phyloP scores from a whole-genome alignment of 2,113 vertebrate genomes.

The Malurus elegans region DNA sequence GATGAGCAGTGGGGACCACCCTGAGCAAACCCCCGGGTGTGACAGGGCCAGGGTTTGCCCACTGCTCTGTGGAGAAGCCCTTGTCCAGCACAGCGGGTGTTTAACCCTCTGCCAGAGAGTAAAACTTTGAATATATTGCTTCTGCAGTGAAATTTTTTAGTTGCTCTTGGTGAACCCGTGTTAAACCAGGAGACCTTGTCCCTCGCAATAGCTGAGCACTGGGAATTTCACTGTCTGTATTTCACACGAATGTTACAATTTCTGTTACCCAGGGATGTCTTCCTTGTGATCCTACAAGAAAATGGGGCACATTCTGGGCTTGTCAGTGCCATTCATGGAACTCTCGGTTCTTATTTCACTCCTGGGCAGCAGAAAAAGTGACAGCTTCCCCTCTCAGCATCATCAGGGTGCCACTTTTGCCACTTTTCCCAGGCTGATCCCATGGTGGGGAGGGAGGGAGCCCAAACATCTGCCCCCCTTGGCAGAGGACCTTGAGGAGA shows the following conservation, averaged over 20 bases:
- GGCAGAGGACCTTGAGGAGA: accelerated
- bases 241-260: neutral
- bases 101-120: neutral
- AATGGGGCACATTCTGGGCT: accelerated
- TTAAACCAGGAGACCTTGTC: neutral
- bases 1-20: accelerated
- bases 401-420: neutral
- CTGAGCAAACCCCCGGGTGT: accelerated
- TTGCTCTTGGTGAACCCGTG: neutral
- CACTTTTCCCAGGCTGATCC: neutral
- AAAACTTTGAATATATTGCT: neutral
- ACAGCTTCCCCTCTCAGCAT: neutral
- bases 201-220: neutral
- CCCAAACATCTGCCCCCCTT: neutral
- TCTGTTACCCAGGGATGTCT: neutral
- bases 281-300: neutral
- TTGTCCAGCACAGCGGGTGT: accelerated
- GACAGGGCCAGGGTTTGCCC: neutral
- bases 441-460: neutral
- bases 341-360: conserved; percentile 36
- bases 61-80: neutral
- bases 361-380: neutral
- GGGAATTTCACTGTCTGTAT: neutral
- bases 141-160: neutral
- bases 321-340: neutral